phyloP scores from a whole-genome alignment of 2,797 vertebrate genomes.

The Galagoides demidoff region DNA sequence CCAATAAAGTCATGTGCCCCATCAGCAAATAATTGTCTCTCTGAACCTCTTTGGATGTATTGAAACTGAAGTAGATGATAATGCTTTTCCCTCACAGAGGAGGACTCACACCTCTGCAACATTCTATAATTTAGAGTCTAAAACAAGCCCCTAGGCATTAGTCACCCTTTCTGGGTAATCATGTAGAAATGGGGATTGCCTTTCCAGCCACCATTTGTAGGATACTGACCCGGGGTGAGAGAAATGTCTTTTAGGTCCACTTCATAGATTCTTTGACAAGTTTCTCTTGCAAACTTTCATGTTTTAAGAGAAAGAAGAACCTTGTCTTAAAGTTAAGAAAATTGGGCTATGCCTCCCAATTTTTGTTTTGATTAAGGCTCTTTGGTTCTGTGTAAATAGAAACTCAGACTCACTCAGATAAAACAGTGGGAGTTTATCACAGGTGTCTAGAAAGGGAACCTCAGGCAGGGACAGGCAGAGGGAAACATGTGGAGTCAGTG shows the following conservation, averaged over 20 bases:
- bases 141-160: conserved; percentile 67
- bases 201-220: conserved; percentile 58
- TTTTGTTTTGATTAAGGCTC: conserved; percentile 30
- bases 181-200: conserved; percentile 64
- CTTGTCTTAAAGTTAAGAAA: conserved; percentile 48
- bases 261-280: conserved; percentile 14
- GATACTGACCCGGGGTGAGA: conserved; percentile 18
- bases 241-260: conserved; percentile 25
- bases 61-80: conserved; percentile 70
- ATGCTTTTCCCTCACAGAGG: conserved; percentile 67
- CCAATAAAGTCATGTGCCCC: conserved; percentile 67
- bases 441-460: background rate
- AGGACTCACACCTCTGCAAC: conserved; percentile 38
- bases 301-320: conserved; percentile 34
- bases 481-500: background rate
- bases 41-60: conserved; percentile 68
- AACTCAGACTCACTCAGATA: background rate
- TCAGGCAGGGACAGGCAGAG: background rate
- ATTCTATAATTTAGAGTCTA: conserved; percentile 55
- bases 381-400: conserved; percentile 15
- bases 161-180: conserved; percentile 69
- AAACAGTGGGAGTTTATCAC: background rate
- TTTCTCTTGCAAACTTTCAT: conserved; percentile 22
- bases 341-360: conserved; percentile 6
- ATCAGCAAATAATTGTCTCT: conserved; percentile 77